Percentiles rank a stretch among this genome's conserved stretches.
phyloP scores from a whole-genome alignment of 1,140 invertebrate genomes.

The Octopus bimaculoides region DNA sequence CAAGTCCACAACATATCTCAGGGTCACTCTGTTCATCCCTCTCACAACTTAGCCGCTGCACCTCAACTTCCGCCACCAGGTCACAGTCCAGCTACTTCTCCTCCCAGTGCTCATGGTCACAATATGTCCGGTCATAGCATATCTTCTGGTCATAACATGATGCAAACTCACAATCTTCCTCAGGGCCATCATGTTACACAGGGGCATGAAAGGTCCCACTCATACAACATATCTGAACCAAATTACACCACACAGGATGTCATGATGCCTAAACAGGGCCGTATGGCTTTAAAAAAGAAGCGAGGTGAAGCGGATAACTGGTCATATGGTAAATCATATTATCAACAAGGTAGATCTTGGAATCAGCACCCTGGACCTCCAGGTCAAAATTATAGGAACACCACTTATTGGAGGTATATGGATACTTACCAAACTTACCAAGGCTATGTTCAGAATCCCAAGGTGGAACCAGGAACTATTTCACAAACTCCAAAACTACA shows the following conservation, averaged over 20 bases:
- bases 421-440: constrained; percentile 9
- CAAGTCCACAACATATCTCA: not conserved
- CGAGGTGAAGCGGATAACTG: not conserved
- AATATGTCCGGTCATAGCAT: not conserved
- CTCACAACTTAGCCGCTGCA: not conserved
- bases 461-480: not conserved
- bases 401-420: not conserved
- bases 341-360: constrained; percentile 5
- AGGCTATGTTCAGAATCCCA: not conserved
- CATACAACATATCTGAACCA: not conserved
- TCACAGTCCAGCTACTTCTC: not conserved
- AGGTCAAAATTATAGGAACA: not conserved
- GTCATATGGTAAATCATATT: not conserved
- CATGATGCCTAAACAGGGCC: not conserved
- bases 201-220: not conserved
- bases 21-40: constrained; percentile 7
- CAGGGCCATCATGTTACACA: not conserved
- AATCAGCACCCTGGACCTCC: not conserved
- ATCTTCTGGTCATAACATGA: not conserved
- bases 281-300: constrained; percentile 7
- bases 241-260: not conserved
- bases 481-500: not conserved
- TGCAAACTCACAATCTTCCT: constrained; percentile 3
- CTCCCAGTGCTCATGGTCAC: not conserved
- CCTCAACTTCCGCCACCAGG: not conserved